phyloP scores from a whole-genome alignment of 2,113 vertebrate species.

The Charadrius vociferus region DNA sequence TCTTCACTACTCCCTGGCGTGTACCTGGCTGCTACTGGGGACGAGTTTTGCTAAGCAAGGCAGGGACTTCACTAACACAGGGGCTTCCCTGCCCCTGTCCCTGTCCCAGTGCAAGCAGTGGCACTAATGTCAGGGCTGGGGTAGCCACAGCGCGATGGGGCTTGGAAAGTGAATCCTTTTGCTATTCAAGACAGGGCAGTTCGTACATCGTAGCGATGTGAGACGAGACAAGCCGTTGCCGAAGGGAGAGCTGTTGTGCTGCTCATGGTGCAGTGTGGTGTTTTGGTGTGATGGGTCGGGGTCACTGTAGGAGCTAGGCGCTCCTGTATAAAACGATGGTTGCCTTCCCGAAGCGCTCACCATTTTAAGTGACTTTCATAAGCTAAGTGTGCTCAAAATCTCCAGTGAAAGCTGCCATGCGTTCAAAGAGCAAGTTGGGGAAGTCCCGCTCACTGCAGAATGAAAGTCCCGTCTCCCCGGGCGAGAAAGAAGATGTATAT shows the following conservation, averaged over 20 bases:
- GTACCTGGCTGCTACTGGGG: neutral
- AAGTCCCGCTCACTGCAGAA: neutral
- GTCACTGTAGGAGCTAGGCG: neutral
- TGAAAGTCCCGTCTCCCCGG: neutral
- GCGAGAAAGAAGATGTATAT: neutral
- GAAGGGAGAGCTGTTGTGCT: neutral
- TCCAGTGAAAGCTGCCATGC: neutral
- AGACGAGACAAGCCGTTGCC: neutral
- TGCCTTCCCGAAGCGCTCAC: neutral
- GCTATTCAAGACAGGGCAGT: neutral
- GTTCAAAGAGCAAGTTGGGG: neutral
- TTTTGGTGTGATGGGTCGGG: neutral
- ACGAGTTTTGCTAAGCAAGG: neutral
- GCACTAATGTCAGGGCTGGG: neutral
- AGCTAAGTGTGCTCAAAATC: neutral
- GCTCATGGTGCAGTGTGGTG: no score
- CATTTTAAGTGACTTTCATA: neutral
- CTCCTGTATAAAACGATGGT: rapidly evolving
- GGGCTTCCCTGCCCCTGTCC: neutral
- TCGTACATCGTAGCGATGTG: neutral
- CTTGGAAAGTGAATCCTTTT: neutral
- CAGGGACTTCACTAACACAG: neutral
- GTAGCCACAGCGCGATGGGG: rapidly evolving
- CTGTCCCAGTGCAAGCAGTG: rapidly evolving
- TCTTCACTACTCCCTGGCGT: rapidly evolving